Conservation (phyloP, 2,888 invertebrate species). For the Iphiclides podalirius region DNA sequence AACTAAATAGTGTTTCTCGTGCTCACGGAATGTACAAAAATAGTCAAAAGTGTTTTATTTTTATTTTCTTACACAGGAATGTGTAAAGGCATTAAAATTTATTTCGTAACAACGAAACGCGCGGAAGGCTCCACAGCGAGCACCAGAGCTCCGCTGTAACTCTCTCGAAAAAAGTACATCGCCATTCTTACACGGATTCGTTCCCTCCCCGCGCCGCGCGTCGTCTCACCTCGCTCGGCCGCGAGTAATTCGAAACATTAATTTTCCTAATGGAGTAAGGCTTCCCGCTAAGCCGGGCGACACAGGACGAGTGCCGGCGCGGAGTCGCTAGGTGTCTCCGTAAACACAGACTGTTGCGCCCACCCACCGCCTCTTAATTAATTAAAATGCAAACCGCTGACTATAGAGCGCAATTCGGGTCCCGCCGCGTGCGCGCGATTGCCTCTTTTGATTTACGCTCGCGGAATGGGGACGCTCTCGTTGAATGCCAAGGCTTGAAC, state of each 20-base stretch:
- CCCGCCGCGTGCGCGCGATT: slow-evolving; percentile 42
- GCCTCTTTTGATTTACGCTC: slow-evolving; percentile 52
- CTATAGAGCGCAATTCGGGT: slow-evolving; percentile 51
- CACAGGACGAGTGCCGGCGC: slow-evolving; percentile 44
- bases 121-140: slow-evolving; percentile 5
- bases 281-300: slow-evolving; percentile 59
- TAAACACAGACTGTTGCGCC: slow-evolving; percentile 64
- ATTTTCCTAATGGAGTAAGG: slow-evolving; percentile 79
- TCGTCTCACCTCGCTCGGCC: slow-evolving; percentile 37
- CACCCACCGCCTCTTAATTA: slow-evolving; percentile 59
- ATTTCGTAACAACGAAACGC: slow-evolving; percentile 9
- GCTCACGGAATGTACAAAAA: too few relatives aligned
- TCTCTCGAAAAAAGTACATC: slow-evolving; percentile 25
- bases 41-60: too few relatives aligned
- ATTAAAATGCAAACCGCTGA: slow-evolving; percentile 73
- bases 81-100: too few relatives aligned
- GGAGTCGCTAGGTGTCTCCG: slow-evolving; percentile 60
- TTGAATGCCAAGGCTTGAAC: slow-evolving; percentile 16
- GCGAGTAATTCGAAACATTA: slow-evolving; percentile 77
- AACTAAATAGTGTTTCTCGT: too few relatives aligned
- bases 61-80: too few relatives aligned
- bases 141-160: not conserved
- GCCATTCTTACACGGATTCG: slow-evolving; percentile 35
- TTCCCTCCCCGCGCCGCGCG: slow-evolving; percentile 42
- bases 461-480: slow-evolving; percentile 25